Conservation (phyloP, 2,888 invertebrate species). For the Mechanitis mazaeus region DNA sequence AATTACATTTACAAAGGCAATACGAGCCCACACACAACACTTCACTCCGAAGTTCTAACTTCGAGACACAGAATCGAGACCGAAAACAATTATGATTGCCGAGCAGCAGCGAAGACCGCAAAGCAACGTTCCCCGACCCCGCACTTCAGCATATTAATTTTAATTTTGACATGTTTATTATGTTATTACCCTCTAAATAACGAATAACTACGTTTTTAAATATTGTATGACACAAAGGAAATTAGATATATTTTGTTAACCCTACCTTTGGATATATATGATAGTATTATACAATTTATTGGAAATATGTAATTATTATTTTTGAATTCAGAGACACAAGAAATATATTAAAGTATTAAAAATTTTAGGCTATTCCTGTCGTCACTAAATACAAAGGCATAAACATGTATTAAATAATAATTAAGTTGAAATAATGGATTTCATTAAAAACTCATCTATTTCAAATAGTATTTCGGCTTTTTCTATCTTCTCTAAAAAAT, state of each 20-base stretch:
- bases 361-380: too few species aligned
- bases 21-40: not conserved
- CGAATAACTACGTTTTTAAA: not conserved
- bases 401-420: too few species aligned
- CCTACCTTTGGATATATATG: too few species aligned
- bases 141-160: constrained; percentile 12
- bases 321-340: too few species aligned
- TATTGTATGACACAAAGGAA: not conserved
- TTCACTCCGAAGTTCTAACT: constrained; percentile 4
- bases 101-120: not conserved
- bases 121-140: constrained; percentile 9
- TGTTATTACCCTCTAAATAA: not conserved
- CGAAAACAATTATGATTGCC: not conserved
- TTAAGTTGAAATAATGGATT: too few species aligned
- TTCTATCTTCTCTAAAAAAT: too few species aligned
- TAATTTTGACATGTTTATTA: constrained; percentile 10
- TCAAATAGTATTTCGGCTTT: too few species aligned
- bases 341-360: too few species aligned
- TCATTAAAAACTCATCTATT: too few species aligned
- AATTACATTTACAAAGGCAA: not conserved
- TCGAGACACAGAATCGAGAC: not conserved
- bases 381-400: too few species aligned
- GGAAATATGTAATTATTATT: too few species aligned
- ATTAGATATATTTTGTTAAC: not conserved
- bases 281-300: too few species aligned